Base-by-base conservation (phyloP, 2,888 invertebrate species). In the Agapostemon virescens region DNA sequence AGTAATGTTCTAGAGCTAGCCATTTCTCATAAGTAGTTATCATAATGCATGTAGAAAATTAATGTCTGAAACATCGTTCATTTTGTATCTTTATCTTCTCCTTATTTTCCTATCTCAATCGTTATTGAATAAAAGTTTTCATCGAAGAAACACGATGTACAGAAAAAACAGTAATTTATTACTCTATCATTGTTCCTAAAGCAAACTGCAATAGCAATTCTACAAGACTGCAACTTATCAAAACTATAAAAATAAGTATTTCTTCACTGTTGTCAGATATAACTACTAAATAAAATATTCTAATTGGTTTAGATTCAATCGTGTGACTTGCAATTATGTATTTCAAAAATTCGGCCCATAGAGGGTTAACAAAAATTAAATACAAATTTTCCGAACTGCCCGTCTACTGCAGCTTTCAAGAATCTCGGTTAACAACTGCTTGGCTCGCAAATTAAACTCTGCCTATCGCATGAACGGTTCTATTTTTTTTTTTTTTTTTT, bases 1-100 rank as follows among this genome's bases (percentile, higher is more conserved):
- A 87, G 84, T 88, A 89, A 88, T 88, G 61, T 75, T 70, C 75
- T 66, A 63, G 64, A 68, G 75, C 30, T 23, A n/a, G 15, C 15
- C 49, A 26, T 55, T 38, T 38, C 38, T 38, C 38, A 38, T 11
- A 38, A 9, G 13, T 11, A 38, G 38, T 38, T 38, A 38, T 1
- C 38, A 38, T 11, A 38, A 38, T 38, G 11, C 11, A 20, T 7
- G 20, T 20, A 6, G 7, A 45, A 0, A 20, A 45, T 20, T 45
- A 17, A 20, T 20, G 45, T 20, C 5, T 20, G 13, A 45, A 45
- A 5, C 7, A 7, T 45, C 20, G 3, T 7, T 20, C 20, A 7
- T 45, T 45, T 20, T 42, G 1, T 42, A 15, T 4, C 15, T 15
- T 42, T 15, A 42, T 42, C 15, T 15, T 42, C 15, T 40, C 9